Evolutionary conservation across 2,888 invertebrate species (phyloP), one percentile per base, ranked within the genome.

Genomic region (Eretmocerus hayati): DNA sequence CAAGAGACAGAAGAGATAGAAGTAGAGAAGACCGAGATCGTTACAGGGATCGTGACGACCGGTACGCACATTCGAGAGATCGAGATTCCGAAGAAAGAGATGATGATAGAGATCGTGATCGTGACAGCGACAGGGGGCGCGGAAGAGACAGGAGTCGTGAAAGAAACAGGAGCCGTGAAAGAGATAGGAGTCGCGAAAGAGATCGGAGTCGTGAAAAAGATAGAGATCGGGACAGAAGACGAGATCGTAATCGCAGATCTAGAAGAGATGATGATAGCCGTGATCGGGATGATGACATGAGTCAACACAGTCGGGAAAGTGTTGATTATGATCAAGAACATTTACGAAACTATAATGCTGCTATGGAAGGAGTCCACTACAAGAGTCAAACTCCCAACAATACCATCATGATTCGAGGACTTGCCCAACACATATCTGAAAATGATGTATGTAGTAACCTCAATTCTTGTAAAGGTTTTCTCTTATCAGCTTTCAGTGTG

Each of bases 401-500:
- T 67, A 87, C 85, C 48, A 83, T 87, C 47, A 85, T 87, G 75
- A 83, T 87, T 55, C 75, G 85, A 58, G 85, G 85, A 47, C 72
- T 87, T 48, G 83, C 84, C 20, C 81, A 83, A 59, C 85, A 86
- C 66, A 81, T 85, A 53, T 83, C 85, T 13, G 86, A 87, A 71
- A 83, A 83, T 68, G 86, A 87, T 74, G 84, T 85, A 76, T 75
- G 81, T 75, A 63, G 53, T 59, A 58, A 43, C 19, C 4, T 22
- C 36, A 18, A 48, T 15, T 23, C 8, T 9, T 26, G 26, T 26
- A 26, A 11, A 26, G 11, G 6, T 26, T 26, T 26, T 26, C 11
- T 26, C 11, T 11, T 9, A 26, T 26, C 11, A 11, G 11, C 26
- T n/a, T n/a, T n/a, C n/a, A n/a, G n/a, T n/a, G n/a, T n/a, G n/a